These are phyloP conservation scores for Ciconia stormi DNA, from an alignment of 2,113 vertebrate species.

Conservation along the genomic window DNA sequence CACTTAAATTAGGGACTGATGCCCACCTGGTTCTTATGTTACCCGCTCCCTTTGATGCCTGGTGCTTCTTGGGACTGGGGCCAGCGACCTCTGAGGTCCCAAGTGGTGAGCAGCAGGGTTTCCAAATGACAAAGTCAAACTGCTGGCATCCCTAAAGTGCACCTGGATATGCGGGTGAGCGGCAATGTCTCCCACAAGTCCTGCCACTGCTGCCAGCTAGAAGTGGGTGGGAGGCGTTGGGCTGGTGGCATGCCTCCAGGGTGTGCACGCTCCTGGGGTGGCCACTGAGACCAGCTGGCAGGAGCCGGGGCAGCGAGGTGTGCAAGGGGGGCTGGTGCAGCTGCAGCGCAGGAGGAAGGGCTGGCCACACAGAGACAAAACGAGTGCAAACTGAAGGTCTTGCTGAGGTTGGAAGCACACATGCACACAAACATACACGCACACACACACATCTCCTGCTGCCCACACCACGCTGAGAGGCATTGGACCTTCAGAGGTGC, in stretches of 20 bases:
- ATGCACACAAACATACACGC: not conserved
- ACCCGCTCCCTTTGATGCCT: not conserved
- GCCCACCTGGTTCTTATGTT: not conserved
- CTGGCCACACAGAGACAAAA: not conserved
- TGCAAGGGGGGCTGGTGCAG: not conserved
- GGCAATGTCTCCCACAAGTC: accelerated
- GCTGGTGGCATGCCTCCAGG: not conserved
- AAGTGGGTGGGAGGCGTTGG: not conserved
- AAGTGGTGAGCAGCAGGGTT: not conserved
- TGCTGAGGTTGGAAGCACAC: not conserved
- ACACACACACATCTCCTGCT: not conserved
- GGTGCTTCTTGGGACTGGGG: not conserved
- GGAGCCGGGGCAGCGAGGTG: not conserved
- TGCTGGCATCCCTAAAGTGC: not conserved
- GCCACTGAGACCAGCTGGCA: not conserved
- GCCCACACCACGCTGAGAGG: not conserved
- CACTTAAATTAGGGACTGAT: accelerated
- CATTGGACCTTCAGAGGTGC: not conserved
- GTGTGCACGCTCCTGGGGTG: not conserved
- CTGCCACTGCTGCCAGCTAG: not conserved
- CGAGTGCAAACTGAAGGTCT: not conserved
- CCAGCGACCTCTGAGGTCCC: not conserved
- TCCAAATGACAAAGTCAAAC: not conserved
- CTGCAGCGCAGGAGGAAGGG: accelerated
- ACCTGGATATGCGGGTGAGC: not conserved